Evolutionary conservation across 2,888 invertebrate genomes (phyloP).

Genomic region (Cepaea hortensis): DNA sequence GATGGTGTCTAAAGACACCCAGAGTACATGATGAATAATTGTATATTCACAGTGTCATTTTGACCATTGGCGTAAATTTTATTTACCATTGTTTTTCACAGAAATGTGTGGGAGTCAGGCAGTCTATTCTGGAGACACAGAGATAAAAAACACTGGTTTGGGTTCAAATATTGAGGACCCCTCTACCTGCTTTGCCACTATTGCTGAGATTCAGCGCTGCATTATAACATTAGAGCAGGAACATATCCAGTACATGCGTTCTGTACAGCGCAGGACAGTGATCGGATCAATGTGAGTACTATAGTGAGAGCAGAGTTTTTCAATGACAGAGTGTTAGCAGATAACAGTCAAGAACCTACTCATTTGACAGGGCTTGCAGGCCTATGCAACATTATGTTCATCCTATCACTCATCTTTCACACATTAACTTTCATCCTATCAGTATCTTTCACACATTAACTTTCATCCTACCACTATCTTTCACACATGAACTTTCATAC

Average conservation of each 20-base stretch:
- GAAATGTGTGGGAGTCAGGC: conserved; percentile 72
- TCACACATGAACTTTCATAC: too few relatives aligned
- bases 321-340: background rate
- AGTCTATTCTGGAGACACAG: conserved; percentile 70
- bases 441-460: too few relatives aligned
- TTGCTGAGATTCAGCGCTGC: conserved; percentile 84
- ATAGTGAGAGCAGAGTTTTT: background rate
- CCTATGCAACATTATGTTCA: too few relatives aligned
- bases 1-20: too few relatives aligned
- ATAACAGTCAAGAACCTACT: too few relatives aligned
- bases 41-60: too few relatives aligned
- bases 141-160: conserved; percentile 29
- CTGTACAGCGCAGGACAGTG: conserved; percentile 87
- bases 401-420: too few relatives aligned
- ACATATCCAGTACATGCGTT: conserved; percentile 87
- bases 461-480: too few relatives aligned
- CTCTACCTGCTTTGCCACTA: conserved; percentile 82
- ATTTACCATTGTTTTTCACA: conserved; percentile 46
- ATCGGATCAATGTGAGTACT: conserved; percentile 89
- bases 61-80: too few relatives aligned
- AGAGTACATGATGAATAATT: too few relatives aligned
- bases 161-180: conserved; percentile 78
- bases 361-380: too few relatives aligned
- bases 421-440: too few relatives aligned
- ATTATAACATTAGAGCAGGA: conserved; percentile 87